Conservation (phyloP, 2,113 vertebrate genomes). For the Artemisiospiza belli region DNA sequence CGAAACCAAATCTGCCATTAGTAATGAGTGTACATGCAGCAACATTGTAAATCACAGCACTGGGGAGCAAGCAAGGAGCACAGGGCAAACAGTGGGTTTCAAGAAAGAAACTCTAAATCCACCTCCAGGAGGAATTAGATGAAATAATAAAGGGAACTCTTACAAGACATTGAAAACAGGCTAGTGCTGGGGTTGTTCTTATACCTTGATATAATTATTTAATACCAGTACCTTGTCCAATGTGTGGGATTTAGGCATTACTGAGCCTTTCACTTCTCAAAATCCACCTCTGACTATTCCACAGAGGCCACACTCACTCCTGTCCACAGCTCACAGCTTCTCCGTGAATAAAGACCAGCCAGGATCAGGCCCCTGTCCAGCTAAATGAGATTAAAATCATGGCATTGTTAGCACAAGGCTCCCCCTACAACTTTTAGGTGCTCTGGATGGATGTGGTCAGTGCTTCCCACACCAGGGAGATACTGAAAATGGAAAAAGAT, state of each 20-base stretch:
- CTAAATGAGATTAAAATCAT: not conserved
- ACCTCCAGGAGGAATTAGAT: not conserved
- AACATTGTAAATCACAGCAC: not conserved
- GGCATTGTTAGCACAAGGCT: not conserved
- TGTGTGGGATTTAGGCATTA: accelerated
- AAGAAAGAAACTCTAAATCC: not conserved
- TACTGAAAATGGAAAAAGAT: not conserved
- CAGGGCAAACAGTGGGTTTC: not conserved
- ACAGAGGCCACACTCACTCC: accelerated
- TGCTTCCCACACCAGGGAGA: not conserved
- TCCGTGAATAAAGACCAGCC: accelerated
- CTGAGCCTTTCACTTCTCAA: not conserved
- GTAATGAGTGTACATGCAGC: not conserved
- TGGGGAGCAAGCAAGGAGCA: not conserved
- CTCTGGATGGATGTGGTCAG: not conserved
- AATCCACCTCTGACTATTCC: accelerated
- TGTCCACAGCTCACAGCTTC: not conserved
- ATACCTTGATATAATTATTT: not conserved
- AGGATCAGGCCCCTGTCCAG: not conserved
- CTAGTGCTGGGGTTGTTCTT: not conserved
- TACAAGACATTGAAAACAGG: not conserved
- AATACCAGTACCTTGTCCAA: not conserved
- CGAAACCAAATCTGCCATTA: not conserved
- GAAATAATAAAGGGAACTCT: not conserved
- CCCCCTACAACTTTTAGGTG: not conserved